These are phyloP conservation scores for Cuniculus paca DNA, from an alignment of 2,797 vertebrate genomes.

Conservation along the genomic window DNA sequence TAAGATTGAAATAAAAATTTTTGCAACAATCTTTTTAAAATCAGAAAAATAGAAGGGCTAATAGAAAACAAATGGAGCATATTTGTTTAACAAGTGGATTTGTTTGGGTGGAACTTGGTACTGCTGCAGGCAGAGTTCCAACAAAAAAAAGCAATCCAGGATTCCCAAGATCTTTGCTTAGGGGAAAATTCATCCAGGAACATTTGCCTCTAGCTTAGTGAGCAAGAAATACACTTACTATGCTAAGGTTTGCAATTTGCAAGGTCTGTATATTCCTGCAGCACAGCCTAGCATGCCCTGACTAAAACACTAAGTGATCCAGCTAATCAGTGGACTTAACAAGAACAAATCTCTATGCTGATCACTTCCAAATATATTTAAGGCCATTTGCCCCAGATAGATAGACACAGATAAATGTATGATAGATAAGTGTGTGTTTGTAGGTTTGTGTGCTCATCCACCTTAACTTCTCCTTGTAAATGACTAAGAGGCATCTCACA, in stretches of 20 bases:
- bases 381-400: background rate
- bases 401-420: background rate
- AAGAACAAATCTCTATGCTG: background rate
- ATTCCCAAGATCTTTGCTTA: background rate
- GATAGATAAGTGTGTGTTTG: background rate
- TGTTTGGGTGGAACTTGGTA: background rate
- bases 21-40: background rate
- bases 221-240: conserved; percentile 1
- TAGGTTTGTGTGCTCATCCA: background rate
- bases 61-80: conserved; percentile 28
- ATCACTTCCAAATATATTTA: conserved; percentile 21
- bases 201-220: background rate
- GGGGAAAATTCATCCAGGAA: background rate
- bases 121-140: background rate
- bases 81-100: background rate
- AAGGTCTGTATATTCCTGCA: conserved; percentile 46
- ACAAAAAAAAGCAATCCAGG: background rate
- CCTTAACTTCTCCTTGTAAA: background rate
- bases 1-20: conserved; percentile 25
- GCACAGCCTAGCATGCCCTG: conserved; percentile 44
- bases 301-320: conserved; percentile 19
- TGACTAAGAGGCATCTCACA: background rate
- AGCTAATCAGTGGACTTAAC: conserved; percentile 2
- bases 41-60: conserved; percentile 7
- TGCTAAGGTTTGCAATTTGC: background rate